phyloP scores from a whole-genome alignment of 2,888 invertebrate genomes.

The Laothoe populi region DNA sequence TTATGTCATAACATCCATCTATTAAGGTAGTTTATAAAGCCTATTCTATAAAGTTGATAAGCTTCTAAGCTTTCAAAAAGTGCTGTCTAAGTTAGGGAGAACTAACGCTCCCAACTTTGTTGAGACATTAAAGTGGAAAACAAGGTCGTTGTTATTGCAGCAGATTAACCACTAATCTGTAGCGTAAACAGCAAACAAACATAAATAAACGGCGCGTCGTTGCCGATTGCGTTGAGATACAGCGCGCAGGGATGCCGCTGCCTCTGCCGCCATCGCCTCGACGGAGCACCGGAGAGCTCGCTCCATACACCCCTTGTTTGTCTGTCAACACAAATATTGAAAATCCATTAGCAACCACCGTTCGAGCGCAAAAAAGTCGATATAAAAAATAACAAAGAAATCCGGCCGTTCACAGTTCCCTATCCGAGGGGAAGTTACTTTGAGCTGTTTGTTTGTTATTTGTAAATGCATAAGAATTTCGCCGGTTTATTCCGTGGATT shows the following conservation, averaged over 20 bases:
- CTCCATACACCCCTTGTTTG: conserved; percentile 73
- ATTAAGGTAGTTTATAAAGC: not conserved
- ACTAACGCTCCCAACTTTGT: conserved; percentile 7
- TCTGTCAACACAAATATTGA: conserved; percentile 81
- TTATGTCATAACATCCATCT: not conserved
- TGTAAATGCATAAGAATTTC: conserved; percentile 50
- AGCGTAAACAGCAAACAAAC: conserved; percentile 43
- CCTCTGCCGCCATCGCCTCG: not conserved
- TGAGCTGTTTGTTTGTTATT: conserved; percentile 55
- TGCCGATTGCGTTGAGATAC: conserved; percentile 46
- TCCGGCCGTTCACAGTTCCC: conserved; percentile 63
- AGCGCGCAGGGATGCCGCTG: conserved; percentile 45
- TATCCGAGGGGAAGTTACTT: conserved; percentile 56
- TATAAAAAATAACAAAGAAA: conserved; percentile 79
- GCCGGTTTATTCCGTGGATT: conserved; percentile 43
- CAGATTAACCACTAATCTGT: conserved; percentile 44
- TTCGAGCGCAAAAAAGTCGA: conserved; percentile 71
- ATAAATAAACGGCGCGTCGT: conserved; percentile 49
- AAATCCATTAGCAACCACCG: conserved; percentile 79
- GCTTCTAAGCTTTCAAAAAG: conserved; percentile 5
- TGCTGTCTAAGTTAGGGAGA: not conserved
- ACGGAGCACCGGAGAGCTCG: conserved; percentile 57
- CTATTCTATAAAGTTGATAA: not conserved
- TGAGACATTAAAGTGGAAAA: conserved; percentile 20
- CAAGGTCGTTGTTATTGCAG: conserved; percentile 24